Conservation (phyloP, 2,113 vertebrate genomes). For the Callithrix jacchus region DNA sequence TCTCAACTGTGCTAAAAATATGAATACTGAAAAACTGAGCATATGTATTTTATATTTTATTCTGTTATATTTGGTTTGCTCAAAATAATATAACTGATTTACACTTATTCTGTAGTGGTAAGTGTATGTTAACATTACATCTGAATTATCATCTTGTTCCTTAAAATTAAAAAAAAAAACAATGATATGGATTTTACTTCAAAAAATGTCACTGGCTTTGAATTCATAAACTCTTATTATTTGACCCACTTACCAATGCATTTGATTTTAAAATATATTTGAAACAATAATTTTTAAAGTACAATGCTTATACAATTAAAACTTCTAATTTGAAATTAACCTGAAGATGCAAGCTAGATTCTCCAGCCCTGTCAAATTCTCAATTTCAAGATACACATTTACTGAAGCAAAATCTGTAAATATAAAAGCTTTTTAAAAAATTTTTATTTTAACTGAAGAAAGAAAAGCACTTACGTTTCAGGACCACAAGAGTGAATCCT, state of each 20-base stretch:
- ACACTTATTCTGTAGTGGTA: background rate
- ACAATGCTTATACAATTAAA: background rate
- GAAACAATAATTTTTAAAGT: background rate
- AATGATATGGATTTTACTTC: background rate
- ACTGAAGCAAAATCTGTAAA: background rate
- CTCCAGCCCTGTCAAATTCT: background rate
- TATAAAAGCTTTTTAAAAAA: background rate
- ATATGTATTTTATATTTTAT: background rate
- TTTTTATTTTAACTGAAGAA: background rate
- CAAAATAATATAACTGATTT: background rate
- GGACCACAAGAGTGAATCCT: background rate
- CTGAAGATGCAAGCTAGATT: background rate
- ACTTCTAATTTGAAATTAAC: background rate
- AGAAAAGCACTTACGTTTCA: background rate
- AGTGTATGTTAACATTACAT: background rate
- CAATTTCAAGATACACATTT: background rate
- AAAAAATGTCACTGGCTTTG: background rate
- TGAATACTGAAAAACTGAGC: background rate
- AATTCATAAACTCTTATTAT: background rate
- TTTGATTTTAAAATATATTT: background rate
- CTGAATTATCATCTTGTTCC: background rate
- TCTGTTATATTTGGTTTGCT: background rate
- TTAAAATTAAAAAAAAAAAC: background rate
- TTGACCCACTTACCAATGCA: background rate
- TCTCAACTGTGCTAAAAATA: background rate